phyloP scores from a whole-genome alignment of 2,797 vertebrate genomes.

The Coendou prehensilis region DNA sequence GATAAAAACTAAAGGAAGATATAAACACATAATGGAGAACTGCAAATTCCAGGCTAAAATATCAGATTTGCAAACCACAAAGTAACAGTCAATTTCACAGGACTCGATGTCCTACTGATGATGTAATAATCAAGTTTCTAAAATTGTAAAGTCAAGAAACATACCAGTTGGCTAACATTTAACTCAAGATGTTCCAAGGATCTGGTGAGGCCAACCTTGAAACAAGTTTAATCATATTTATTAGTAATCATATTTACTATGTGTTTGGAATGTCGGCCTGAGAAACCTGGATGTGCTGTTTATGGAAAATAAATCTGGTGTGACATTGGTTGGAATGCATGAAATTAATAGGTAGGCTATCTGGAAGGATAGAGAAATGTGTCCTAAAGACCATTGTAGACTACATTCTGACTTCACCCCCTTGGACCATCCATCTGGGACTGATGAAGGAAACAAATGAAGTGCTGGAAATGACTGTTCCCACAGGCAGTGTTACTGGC shows the following conservation, averaged over 20 bases:
- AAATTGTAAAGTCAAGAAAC: not conserved
- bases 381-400: not conserved
- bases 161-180: not conserved
- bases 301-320: not conserved
- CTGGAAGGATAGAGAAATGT: not conserved
- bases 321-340: not conserved
- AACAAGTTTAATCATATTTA: not conserved
- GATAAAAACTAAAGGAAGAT: not conserved
- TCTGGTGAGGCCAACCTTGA: not conserved
- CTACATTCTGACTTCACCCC: not conserved
- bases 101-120: not conserved
- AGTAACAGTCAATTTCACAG: not conserved
- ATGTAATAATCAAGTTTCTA: conserved; percentile 7
- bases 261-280: not conserved
- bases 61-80: conserved; percentile 9
- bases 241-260: not conserved
- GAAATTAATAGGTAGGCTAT: not conserved
- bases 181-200: not conserved
- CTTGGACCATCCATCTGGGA: not conserved
- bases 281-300: not conserved
- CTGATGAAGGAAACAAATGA: not conserved
- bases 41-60: not conserved
- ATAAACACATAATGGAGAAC: not conserved
- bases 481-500: not conserved
- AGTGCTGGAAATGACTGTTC: not conserved